phyloP scores from a whole-genome alignment of 2,797 vertebrate genomes.

The Sandelia bainsii region DNA sequence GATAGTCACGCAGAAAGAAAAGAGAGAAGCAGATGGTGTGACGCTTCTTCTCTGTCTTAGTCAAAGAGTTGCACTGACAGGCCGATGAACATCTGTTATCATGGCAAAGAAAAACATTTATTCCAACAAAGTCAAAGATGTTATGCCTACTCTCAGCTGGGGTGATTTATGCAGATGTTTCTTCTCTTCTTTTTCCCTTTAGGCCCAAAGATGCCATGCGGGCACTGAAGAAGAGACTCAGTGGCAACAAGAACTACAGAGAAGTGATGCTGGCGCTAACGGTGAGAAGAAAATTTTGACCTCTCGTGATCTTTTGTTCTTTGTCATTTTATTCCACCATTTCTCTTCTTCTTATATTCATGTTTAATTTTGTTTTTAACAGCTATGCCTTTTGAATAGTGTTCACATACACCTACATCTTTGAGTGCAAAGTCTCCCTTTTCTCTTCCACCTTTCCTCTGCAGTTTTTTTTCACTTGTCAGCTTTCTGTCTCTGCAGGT shows the following conservation, averaged over 20 bases:
- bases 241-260: slow-evolving; percentile 95
- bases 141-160: slow-evolving; percentile 24
- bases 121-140: slow-evolving; percentile 52
- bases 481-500: slow-evolving; percentile 84
- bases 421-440: slow-evolving; percentile 1
- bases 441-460: too few species aligned
- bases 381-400: slow-evolving; percentile 5
- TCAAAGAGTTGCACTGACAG: slow-evolving; percentile 51
- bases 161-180: slow-evolving; percentile 29
- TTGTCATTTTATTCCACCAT: slow-evolving; percentile 9
- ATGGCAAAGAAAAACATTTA: slow-evolving; percentile 36
- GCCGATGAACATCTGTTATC: slow-evolving; percentile 57
- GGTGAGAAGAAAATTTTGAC: slow-evolving; percentile 80
- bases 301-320: neutral
- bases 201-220: slow-evolving; percentile 97
- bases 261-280: slow-evolving; percentile 97
- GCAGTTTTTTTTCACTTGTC: neutral
- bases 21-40: slow-evolving; percentile 62
- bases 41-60: slow-evolving; percentile 38
- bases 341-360: slow-evolving; percentile 1
- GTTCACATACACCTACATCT: slow-evolving; percentile 26
- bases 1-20: slow-evolving; percentile 40
- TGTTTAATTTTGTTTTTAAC: slow-evolving; percentile 34
- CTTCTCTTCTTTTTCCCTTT: slow-evolving; percentile 39
- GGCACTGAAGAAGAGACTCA: slow-evolving; percentile 94